phyloP scores from a whole-genome alignment of 2,888 invertebrate species.

The Xanthia togata region DNA sequence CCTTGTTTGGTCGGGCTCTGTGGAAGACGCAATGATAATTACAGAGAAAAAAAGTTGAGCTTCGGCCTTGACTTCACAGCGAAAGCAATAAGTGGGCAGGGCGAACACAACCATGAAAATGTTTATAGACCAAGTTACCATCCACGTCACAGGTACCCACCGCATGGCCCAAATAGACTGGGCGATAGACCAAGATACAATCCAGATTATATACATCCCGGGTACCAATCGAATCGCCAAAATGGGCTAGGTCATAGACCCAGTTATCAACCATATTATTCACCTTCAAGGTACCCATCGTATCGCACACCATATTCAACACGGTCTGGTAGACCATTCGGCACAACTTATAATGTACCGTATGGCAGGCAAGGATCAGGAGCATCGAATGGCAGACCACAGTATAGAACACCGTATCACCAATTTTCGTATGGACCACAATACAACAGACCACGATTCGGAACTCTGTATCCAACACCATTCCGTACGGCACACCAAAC shows the following conservation, averaged over 20 bases:
- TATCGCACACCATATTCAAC: not conserved
- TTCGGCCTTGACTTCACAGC: not conserved
- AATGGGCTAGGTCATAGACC: not conserved
- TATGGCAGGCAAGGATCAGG: not conserved
- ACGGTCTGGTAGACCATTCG: not conserved
- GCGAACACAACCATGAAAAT: not conserved
- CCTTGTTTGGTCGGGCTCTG: slow-evolving; percentile 1
- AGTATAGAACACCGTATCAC: too few species aligned
- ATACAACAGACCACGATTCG: not conserved
- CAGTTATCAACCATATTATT: too few species aligned
- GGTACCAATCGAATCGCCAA: too few species aligned
- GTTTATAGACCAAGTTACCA: not conserved
- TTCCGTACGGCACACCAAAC: not conserved
- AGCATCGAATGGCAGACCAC: not conserved
- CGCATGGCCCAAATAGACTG: too few species aligned
- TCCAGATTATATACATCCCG: too few species aligned
- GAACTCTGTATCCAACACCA: not conserved
- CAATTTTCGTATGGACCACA: not conserved
- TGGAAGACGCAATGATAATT: not conserved
- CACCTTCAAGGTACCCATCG: not conserved
- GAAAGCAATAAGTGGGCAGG: not conserved
- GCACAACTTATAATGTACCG: not conserved
- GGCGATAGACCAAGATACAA: too few species aligned
- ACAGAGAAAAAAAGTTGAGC: not conserved
- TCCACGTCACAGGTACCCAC: not conserved